Evolutionary conservation across 2,113 vertebrate species (phyloP).

Genomic region (Cepphus grylle): DNA sequence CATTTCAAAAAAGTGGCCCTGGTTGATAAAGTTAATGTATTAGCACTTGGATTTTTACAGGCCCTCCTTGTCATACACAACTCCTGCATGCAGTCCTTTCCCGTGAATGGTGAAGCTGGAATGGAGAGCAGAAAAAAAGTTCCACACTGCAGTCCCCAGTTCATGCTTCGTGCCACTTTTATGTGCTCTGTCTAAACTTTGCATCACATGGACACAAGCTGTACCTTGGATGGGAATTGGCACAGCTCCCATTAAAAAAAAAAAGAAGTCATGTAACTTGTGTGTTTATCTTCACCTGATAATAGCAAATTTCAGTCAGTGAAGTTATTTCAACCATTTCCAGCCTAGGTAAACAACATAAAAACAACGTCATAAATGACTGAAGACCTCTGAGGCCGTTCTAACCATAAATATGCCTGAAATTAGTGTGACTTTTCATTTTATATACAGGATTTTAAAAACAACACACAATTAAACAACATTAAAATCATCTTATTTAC

Average conservation of each 20-base stretch:
- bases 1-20: conserved; percentile 68
- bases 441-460: conserved; percentile 82
- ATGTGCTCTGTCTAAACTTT: conserved; percentile 23
- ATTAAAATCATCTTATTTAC: conserved; percentile 88
- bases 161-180: conserved; percentile 24
- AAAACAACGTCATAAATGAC: conserved; percentile 73
- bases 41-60: conserved; percentile 77
- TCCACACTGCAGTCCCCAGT: conserved; percentile 55
- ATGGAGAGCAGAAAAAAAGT: conserved; percentile 56
- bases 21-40: conserved; percentile 75
- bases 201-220: neutral
- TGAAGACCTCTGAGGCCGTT: conserved; percentile 68
- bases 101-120: conserved; percentile 58
- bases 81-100: conserved; percentile 66
- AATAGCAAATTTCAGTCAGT: conserved; percentile 59
- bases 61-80: conserved; percentile 58
- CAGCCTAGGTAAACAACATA: conserved; percentile 75
- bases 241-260: neutral
- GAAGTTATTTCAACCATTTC: conserved; percentile 73
- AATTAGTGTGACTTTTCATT: conserved; percentile 79
- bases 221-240: neutral
- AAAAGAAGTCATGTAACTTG: neutral
- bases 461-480: conserved; percentile 76
- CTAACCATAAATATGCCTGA: conserved; percentile 80
- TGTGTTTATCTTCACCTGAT: conserved; percentile 60